Evolutionary conservation across 2,797 vertebrate species (phyloP).

Genomic region (Hirundo rustica): DNA sequence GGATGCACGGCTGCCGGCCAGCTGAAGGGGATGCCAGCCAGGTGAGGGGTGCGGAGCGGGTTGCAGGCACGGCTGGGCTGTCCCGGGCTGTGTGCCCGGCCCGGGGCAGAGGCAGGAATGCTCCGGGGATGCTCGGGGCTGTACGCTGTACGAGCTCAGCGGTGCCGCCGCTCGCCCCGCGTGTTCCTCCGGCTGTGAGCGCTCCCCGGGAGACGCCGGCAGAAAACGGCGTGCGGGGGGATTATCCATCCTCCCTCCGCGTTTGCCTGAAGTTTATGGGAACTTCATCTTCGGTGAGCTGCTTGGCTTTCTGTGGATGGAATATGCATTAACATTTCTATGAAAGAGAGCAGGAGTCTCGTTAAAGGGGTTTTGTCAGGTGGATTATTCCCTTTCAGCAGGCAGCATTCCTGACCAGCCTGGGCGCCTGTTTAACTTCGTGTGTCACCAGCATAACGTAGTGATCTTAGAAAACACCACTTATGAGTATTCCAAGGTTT

Average conservation of each 20-base stretch:
- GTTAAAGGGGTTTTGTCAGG: neutral
- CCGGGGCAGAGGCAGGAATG: neutral
- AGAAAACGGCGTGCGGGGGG: neutral
- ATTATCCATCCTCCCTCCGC: neutral
- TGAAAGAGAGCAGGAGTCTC: neutral
- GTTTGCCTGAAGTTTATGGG: constrained; percentile 51
- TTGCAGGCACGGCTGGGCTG: too few relatives aligned
- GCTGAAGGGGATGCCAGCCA: too few relatives aligned
- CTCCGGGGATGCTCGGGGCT: neutral
- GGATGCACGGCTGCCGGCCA: too few relatives aligned
- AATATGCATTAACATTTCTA: constrained; percentile 20
- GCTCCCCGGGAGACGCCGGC: neutral
- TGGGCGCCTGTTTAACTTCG: neutral
- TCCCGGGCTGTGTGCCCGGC: neutral
- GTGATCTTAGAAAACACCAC: neutral
- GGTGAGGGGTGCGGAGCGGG: neutral
- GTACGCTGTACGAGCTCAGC: neutral
- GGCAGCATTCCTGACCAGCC: neutral
- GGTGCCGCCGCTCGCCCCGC: neutral
- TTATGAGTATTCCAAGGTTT: neutral
- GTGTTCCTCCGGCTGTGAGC: rapidly evolving
- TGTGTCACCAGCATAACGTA: neutral
- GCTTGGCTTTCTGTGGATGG: constrained; percentile 53
- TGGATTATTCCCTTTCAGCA: neutral
- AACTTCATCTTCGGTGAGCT: constrained; percentile 52